Evolutionary conservation across 2,113 vertebrate genomes (phyloP).

Genomic region (Ia io): DNA sequence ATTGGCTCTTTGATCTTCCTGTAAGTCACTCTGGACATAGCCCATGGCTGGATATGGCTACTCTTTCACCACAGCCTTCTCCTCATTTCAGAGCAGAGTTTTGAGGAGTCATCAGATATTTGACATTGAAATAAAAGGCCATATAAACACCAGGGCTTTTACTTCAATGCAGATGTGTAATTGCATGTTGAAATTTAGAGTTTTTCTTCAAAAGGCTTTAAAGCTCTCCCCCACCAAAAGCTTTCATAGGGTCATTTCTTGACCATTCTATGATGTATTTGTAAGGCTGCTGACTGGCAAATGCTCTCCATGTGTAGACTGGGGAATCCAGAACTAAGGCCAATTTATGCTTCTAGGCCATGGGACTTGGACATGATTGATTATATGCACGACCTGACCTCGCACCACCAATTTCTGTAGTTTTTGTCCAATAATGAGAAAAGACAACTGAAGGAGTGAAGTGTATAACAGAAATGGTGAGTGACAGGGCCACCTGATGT

Average conservation of each 20-base stretch:
- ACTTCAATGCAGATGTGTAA: slow-evolving; percentile 52
- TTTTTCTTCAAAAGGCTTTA: slow-evolving; percentile 50
- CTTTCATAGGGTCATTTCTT: slow-evolving; percentile 62
- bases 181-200: slow-evolving; percentile 29
- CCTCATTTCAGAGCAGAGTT: neutral
- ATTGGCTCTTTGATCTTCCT: slow-evolving; percentile 18
- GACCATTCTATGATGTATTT: slow-evolving; percentile 54
- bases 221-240: neutral
- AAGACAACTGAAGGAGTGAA: slow-evolving; percentile 70
- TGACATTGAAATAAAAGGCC: slow-evolving; percentile 56
- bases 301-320: slow-evolving; percentile 56
- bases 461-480: slow-evolving; percentile 63
- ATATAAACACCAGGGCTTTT: slow-evolving; percentile 32
- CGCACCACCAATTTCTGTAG: slow-evolving; percentile 64
- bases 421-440: slow-evolving; percentile 68
- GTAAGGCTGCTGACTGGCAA: slow-evolving; percentile 45
- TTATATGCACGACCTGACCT: slow-evolving; percentile 68
- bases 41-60: neutral
- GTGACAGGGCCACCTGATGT: slow-evolving; percentile 72
- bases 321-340: slow-evolving; percentile 63
- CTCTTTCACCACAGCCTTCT: neutral
- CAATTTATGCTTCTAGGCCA: slow-evolving; percentile 61
- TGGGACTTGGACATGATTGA: slow-evolving; percentile 59
- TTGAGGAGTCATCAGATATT: slow-evolving; percentile 18
- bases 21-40: neutral